phyloP scores from a whole-genome alignment of 2,888 invertebrate genomes.

The Callyntrura sp. region DNA sequence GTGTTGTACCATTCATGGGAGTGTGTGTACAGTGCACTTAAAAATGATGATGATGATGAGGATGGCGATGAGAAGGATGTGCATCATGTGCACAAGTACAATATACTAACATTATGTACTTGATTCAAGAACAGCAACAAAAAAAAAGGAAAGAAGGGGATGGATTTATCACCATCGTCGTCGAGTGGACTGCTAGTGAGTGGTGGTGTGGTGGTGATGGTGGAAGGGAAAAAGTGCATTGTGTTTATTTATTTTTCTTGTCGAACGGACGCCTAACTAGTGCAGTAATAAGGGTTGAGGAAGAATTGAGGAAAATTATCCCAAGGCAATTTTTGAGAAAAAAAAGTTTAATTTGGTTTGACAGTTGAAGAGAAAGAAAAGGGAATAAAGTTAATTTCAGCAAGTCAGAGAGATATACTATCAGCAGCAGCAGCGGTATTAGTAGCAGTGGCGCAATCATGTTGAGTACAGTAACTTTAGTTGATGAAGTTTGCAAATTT shows the following conservation, averaged over 20 bases:
- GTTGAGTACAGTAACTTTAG: background rate
- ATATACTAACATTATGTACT: slow-evolving; percentile 46
- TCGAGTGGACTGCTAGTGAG: background rate
- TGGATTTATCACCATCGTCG: background rate
- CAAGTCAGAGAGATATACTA: background rate
- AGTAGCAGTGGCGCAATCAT: background rate
- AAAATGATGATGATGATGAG: slow-evolving; percentile 42
- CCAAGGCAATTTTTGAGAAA: slow-evolving; percentile 46
- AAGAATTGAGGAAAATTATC: slow-evolving; percentile 1
- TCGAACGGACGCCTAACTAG: slow-evolving; percentile 26
- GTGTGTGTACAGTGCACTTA: slow-evolving; percentile 55
- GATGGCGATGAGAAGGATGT: slow-evolving; percentile 1
- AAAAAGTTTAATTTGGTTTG: slow-evolving; percentile 13
- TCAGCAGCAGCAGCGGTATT: background rate
- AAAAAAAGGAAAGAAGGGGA: slow-evolving; percentile 28
- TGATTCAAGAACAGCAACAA: slow-evolving; percentile 34
- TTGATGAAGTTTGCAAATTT: slow-evolving; percentile 1
- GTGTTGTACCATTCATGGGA: slow-evolving; percentile 55
- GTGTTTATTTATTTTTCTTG: slow-evolving; percentile 27
- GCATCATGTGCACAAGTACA: slow-evolving; percentile 47
- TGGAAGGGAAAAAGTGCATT: slow-evolving; percentile 28
- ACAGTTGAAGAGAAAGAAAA: background rate
- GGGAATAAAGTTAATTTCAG: background rate
- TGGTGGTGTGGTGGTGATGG: background rate
- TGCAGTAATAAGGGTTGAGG: slow-evolving; percentile 9